Evolutionary conservation across 2,113 vertebrate species (phyloP).

Genomic region (Taxidea taxus): DNA sequence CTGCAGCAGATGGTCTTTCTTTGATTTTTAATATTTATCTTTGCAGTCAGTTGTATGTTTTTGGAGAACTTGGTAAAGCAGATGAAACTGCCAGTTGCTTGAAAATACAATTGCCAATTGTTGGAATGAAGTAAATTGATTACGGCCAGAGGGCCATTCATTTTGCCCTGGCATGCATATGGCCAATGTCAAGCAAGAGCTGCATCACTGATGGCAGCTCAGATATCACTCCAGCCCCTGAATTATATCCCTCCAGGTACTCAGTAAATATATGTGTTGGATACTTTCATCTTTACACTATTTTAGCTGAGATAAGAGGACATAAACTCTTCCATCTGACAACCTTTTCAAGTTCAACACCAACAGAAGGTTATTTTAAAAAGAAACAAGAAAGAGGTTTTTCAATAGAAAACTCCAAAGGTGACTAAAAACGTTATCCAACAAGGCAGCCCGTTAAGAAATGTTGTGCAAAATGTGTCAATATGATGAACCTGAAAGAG

Average conservation of each 20-base stretch:
- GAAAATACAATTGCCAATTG: slow-evolving; percentile 80
- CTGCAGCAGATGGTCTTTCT: slow-evolving; percentile 41
- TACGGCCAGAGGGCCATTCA: slow-evolving; percentile 77
- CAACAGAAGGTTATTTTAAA: slow-evolving; percentile 73
- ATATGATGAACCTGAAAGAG: slow-evolving; percentile 19
- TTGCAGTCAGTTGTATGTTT: slow-evolving; percentile 72
- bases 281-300: slow-evolving; percentile 70
- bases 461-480: slow-evolving; percentile 58
- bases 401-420: slow-evolving; percentile 53
- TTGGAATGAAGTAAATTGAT: slow-evolving; percentile 81
- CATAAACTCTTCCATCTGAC: slow-evolving; percentile 65
- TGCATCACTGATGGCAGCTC: slow-evolving; percentile 71
- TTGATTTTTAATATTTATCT: slow-evolving; percentile 69
- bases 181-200: slow-evolving; percentile 71
- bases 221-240: slow-evolving; percentile 70
- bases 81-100: slow-evolving; percentile 81
- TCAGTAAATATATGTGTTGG: slow-evolving; percentile 56
- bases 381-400: slow-evolving; percentile 59
- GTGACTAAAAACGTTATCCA: slow-evolving; percentile 50
- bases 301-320: slow-evolving; percentile 63
- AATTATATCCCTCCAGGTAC: slow-evolving; percentile 72
- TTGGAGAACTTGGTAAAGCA: slow-evolving; percentile 78
- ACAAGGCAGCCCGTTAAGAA: slow-evolving; percentile 61
- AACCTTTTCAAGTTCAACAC: slow-evolving; percentile 66
- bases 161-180: slow-evolving; percentile 71